Percentiles rank a stretch among this genome's conserved stretches.
Evolutionary conservation across 2,797 vertebrate genomes (phyloP).

Genomic region (Anisognathus igniventris): DNA sequence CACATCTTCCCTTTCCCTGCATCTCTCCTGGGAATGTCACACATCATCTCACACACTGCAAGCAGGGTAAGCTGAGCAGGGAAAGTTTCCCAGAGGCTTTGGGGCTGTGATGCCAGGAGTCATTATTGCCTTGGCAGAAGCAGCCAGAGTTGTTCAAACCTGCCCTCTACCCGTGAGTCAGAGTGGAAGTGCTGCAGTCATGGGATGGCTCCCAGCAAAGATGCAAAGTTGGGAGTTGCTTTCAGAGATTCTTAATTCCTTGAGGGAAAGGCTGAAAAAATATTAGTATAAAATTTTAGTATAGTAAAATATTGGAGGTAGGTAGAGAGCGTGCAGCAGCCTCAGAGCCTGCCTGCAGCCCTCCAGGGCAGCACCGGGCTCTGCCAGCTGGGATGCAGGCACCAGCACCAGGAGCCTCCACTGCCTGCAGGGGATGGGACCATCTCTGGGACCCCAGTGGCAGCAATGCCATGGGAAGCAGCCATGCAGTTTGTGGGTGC

Average conservation of each 20-base stretch:
- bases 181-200: not conserved
- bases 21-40: not conserved
- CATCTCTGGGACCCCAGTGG: fast-evolving
- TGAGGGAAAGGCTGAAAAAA: not conserved
- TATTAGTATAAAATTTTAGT: not conserved
- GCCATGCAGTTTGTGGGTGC: not conserved
- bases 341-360: not conserved
- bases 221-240: constrained; percentile 22
- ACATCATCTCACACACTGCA: not conserved
- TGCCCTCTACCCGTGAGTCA: constrained; percentile 46
- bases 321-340: not conserved
- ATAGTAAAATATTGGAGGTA: not conserved
- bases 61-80: not conserved
- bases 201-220: not conserved
- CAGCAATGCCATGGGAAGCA: not conserved
- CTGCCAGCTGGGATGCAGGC: not conserved
- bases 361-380: not conserved
- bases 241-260: constrained; percentile 15
- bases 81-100: constrained; percentile 7
- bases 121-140: constrained; percentile 31
- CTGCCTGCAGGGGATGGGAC: not conserved
- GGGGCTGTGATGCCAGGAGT: not conserved
- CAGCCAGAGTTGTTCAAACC: constrained; percentile 13
- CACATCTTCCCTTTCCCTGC: not conserved
- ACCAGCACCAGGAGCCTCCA: not conserved